Percentiles rank a stretch among this genome's conserved stretches.
Evolutionary conservation across 2,113 vertebrate species (phyloP).

Genomic region (Burhinus bistriatus): DNA sequence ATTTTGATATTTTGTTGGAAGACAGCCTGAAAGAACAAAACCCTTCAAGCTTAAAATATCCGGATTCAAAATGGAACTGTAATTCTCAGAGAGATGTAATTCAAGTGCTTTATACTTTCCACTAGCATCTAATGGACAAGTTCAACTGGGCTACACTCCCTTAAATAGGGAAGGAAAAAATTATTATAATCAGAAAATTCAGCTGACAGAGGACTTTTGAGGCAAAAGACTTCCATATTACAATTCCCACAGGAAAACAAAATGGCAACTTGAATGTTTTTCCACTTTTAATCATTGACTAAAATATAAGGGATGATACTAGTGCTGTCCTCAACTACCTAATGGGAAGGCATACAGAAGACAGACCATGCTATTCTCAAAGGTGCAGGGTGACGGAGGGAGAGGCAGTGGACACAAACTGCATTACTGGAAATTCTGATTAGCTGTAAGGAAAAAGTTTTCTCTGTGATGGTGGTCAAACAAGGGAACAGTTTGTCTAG

Average conservation of each 20-base stretch:
- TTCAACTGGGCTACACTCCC: not conserved
- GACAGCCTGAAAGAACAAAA: not conserved
- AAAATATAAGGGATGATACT: not conserved
- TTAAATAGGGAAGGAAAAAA: not conserved
- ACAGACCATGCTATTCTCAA: not conserved
- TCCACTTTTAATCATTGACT: not conserved
- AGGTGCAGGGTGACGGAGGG: not conserved
- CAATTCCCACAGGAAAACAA: not conserved
- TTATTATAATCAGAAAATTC: not conserved
- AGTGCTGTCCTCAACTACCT: not conserved
- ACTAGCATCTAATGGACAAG: not conserved
- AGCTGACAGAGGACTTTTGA: not conserved
- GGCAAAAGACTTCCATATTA: not conserved
- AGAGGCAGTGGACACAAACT: not conserved
- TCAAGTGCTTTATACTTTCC: not conserved
- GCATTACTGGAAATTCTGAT: not conserved
- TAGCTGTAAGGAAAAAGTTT: not conserved
- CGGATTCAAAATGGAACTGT: not conserved
- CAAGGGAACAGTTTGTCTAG: not conserved
- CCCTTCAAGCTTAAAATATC: not conserved
- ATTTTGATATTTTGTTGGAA: conserved; percentile 8
- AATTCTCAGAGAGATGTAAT: not conserved
- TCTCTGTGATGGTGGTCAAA: not conserved
- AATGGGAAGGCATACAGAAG: not conserved
- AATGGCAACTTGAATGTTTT: not conserved